Percentiles rank a stretch among this genome's conserved stretches.
Conservation (phyloP, 1,140 invertebrate genomes). For the Dendrolimus kikuchii region DNA sequence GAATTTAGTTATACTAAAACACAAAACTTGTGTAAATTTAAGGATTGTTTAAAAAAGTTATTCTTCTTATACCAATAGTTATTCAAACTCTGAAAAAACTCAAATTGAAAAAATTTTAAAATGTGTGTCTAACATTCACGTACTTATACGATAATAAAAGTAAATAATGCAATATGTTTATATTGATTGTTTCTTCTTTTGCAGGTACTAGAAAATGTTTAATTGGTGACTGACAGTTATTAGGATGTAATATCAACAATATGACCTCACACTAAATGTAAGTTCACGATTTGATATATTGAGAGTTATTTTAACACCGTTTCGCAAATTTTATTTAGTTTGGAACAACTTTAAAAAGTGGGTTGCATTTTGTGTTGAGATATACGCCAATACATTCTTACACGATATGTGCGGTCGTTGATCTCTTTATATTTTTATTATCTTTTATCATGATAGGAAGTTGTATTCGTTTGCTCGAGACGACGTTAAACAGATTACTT, state of each 20-base stretch:
- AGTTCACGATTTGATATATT: slow-evolving; percentile 14
- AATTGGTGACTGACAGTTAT: slow-evolving; percentile 16
- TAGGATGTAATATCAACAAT: slow-evolving; percentile 12
- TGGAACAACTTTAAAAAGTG: no score
- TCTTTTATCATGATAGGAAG: neutral
- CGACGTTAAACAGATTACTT: no score
- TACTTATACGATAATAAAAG: no score
- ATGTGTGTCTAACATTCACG: no score
- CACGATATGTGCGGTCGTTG: slow-evolving; percentile 19
- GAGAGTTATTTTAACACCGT: slow-evolving; percentile 9
- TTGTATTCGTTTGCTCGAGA: no score
- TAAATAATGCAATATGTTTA: no score
- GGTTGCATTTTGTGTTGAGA: slow-evolving; percentile 6
- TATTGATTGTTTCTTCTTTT: slow-evolving; percentile 15
- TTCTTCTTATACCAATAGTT: no score
- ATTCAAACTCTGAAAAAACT: no score
- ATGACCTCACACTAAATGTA: slow-evolving; percentile 22
- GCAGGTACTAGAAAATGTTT: slow-evolving; percentile 27
- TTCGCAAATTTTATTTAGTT: slow-evolving; percentile 7
- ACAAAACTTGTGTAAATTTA: no score
- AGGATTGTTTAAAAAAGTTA: no score
- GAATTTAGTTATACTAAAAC: no score
- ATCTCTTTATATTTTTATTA: slow-evolving; percentile 10
- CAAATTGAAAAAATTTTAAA: no score
- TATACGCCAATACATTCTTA: slow-evolving; percentile 10